phyloP scores from a whole-genome alignment of 2,888 invertebrate species.

The Anticlea derivata region DNA sequence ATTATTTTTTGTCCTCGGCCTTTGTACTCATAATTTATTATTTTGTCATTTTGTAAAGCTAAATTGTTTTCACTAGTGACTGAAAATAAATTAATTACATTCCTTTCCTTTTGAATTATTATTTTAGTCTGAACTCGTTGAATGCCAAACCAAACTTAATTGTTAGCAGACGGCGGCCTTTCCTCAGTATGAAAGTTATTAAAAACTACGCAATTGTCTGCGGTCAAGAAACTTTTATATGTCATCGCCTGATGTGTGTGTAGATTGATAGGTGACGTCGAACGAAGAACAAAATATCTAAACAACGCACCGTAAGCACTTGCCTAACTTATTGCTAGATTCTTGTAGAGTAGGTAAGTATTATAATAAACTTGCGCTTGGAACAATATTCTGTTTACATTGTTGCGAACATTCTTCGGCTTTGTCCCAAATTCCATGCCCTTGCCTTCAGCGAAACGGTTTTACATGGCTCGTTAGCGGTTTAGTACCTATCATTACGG shows the following conservation, averaged over 20 bases:
- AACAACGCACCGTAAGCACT: too few species aligned
- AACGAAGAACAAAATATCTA: too few species aligned
- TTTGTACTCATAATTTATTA: constrained; percentile 8
- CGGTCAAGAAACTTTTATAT: too few species aligned
- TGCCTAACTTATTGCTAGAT: too few species aligned
- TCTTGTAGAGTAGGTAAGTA: not conserved
- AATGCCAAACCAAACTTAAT: too few species aligned
- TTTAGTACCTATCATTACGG: constrained; percentile 39
- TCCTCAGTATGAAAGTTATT: too few species aligned
- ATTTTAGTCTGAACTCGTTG: too few species aligned
- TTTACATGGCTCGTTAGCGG: constrained; percentile 41
- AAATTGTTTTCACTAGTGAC: not conserved
- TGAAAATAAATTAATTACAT: not conserved
- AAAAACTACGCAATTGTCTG: too few species aligned
- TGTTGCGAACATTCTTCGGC: constrained; percentile 43
- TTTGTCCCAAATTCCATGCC: constrained; percentile 41
- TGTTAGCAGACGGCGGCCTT: too few species aligned
- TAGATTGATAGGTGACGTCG: too few species aligned
- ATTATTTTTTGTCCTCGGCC: not conserved
- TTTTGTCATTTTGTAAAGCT: not conserved
- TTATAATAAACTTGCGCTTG: constrained; percentile 11
- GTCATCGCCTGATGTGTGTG: too few species aligned
- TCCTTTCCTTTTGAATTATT: too few species aligned
- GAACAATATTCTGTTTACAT: constrained; percentile 35
- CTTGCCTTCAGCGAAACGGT: constrained; percentile 39